Conservation (phyloP, 2,797 vertebrate genomes). For the Morelia viridis region DNA sequence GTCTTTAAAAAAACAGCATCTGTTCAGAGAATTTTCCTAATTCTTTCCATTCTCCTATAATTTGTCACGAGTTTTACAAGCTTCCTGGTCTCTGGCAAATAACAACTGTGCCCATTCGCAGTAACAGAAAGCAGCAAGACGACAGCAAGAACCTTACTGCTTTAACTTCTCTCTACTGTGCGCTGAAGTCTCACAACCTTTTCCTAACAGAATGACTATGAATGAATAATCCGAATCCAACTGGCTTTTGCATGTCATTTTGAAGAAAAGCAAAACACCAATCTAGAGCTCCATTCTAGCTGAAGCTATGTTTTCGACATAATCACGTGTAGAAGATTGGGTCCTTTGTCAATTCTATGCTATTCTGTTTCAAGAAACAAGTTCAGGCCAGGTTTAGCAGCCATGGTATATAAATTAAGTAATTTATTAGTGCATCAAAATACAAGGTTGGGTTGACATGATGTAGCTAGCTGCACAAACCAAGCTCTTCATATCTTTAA, state of each 20-base stretch:
- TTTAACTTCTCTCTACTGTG: neutral
- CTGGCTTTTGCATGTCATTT: neutral
- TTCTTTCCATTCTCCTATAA: neutral
- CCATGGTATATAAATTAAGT: neutral
- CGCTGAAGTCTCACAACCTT: neutral
- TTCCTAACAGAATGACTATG: neutral
- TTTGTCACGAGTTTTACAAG: neutral
- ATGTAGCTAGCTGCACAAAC: accelerated
- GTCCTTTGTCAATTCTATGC: neutral
- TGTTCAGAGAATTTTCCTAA: neutral
- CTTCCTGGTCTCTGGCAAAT: neutral
- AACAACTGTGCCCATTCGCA: neutral
- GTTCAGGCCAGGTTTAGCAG: accelerated
- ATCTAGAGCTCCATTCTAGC: neutral
- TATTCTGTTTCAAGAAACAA: neutral
- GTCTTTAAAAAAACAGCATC: constrained; percentile 1
- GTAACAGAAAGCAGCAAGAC: neutral
- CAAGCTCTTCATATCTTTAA: accelerated
- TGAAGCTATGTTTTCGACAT: neutral
- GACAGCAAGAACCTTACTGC: neutral
- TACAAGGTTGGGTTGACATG: neutral
- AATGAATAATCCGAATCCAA: neutral
- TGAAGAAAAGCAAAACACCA: neutral
- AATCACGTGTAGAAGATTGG: neutral
- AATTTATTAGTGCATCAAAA: constrained; percentile 37